A percentile compares a stretch with the other conserved stretches of the same genome.
Conservation (phyloP, 2,797 vertebrate species). For the Amniataba percoides region DNA sequence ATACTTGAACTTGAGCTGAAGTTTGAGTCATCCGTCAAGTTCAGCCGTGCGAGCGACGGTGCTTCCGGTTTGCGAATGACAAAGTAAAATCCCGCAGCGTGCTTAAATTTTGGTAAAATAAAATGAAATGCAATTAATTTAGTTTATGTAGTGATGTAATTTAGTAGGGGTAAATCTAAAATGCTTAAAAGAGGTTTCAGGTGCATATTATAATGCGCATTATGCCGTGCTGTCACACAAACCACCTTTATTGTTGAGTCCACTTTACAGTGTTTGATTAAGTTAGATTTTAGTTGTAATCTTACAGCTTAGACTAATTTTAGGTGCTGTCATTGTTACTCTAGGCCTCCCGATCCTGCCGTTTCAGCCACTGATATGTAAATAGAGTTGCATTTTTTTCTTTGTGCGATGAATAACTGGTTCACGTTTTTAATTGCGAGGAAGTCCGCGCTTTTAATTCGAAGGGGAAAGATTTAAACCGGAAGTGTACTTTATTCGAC, state of each 20-base stretch:
- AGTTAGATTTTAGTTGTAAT: not conserved
- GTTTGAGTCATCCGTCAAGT: not conserved
- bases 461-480: not conserved
- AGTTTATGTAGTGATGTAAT: too few species aligned
- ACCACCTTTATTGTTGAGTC: not conserved
- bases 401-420: not conserved
- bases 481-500: not conserved
- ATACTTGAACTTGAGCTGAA: not conserved
- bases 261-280: not conserved
- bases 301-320: too few species aligned
- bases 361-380: not conserved
- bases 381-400: not conserved
- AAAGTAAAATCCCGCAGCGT: constrained; percentile 45
- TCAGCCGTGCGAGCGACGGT: not conserved
- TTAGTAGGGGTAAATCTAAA: not conserved
- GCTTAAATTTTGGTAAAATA: not conserved
- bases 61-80: constrained; percentile 25
- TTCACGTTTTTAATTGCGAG: not conserved
- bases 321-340: not conserved
- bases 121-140: not conserved
- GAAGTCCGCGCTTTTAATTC: constrained; percentile 35
- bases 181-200: not conserved
- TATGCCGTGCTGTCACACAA: not conserved
- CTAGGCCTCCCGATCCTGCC: not conserved
- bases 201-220: not conserved